Evolutionary conservation across 2,113 vertebrate genomes (phyloP), one percentile per base, ranked within the genome.

Genomic region (Willisornis vidua): DNA sequence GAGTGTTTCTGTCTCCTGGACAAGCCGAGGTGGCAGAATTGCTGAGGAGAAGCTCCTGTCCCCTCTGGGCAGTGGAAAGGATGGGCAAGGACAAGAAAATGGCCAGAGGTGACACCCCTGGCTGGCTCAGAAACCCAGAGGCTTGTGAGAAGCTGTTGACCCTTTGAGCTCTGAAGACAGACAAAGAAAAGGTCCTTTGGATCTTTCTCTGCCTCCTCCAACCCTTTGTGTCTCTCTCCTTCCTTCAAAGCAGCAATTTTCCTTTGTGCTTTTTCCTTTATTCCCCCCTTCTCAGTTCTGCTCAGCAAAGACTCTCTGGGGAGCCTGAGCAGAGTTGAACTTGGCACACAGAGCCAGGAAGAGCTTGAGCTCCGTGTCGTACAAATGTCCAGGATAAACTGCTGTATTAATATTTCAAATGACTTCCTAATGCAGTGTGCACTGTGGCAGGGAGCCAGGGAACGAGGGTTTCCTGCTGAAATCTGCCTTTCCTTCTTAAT

Each of bases 331-430:
- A 33, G 68, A 72, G 46, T 4, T 87, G 89, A 48, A 35, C 91
- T 93, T 67, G 93, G 84, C 77, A 39, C 55, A 6, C 29, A 22
- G 16, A 29, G 59, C 28, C 13, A 15, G 86, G 66, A 68, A 63
- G 54, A 45, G 52, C 52, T 75, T 45, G 66, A 89, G 77, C 86
- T 93, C 54, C 1, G 20, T 63, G 91, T 51, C 87, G 24, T 74
- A 68, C 71, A 41, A 85, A 71, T 51, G 87, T 63, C 92, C 85
- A 35, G 83, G 67, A 90, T 70, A 73, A 96, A 88, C 88, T 79
- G 45, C 90, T 73, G 55, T 67, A 93, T 95, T 90, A 73, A 83
- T 92, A 88, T 91, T 95, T 90, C 74, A 91, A 48, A 85, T 65
- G 6, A 45, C 35, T 94, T 35, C 89, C 91, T 48, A 39, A 62